Evolutionary conservation across 2,797 vertebrate species (phyloP), one percentile per base, ranked within the genome.

Genomic region (Hemibagrus guttatus): DNA sequence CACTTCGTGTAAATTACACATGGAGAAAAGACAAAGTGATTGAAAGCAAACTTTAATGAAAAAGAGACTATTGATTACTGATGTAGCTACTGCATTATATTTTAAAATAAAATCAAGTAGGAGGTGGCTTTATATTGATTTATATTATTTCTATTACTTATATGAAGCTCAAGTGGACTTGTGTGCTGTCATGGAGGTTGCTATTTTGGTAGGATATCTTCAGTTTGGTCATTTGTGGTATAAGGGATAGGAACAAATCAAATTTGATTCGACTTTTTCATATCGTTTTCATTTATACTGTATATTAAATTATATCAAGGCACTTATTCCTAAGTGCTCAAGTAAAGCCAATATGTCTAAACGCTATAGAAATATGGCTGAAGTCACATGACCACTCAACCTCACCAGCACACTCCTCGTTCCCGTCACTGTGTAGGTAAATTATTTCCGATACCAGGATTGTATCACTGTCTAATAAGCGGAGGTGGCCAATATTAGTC

Each of bases 401-500:
- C 61, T 81, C 61, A 28, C 14, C 42, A 52, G n/a, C 42, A 81
- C 69, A 14, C 56, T n/a, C 23, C 39, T 71, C 31, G 3, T 72
- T 71, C 35, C 26, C 75, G 72, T 74, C 81, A 72, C 83, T 79
- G 78, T 74, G 35, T 81, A 58, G 80, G 39, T 58, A 61, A 61
- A 56, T 87, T 56, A 81, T 76, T 87, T 84, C 84, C 84, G 85
- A 86, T 88, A 88, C 78, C 85, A 86, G 87, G 87, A 91, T 90
- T 86, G 91, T 85, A 88, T 93, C 87, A 91, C 83, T 86, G 90
- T 89, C 89, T 90, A 74, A 69, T 89, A 81, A 85, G 89, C 82
- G 66, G 83, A 91, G 82, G 87, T 92, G 88, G 85, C 84, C 89
- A 26, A 26, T 89, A 91, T 96, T 96, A 95, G 94, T 94, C n/a